These are phyloP conservation scores for Myotis brandtii DNA, from an alignment of 2,113 vertebrate species.

Conservation along the genomic window DNA sequence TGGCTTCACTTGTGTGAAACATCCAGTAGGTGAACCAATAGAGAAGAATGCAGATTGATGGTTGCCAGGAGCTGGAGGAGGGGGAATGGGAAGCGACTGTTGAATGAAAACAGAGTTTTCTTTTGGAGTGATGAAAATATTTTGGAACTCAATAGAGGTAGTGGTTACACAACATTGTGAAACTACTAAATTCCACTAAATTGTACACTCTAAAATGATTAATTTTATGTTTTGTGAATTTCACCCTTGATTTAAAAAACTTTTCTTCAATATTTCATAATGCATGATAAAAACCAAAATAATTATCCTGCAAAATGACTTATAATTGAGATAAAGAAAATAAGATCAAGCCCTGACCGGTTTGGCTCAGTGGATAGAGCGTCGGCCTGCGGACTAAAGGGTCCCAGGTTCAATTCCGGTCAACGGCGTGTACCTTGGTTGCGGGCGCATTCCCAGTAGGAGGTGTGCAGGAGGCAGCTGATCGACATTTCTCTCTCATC, in stretches of 20 bases:
- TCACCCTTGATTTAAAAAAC: not conserved
- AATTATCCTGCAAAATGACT: not conserved
- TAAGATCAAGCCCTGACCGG: too few relatives aligned
- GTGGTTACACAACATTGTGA: too few relatives aligned
- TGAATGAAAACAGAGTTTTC: not conserved
- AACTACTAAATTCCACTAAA: not conserved
- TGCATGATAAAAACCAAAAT: not conserved
- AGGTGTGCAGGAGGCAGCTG: too few relatives aligned
- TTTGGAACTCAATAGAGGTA: not conserved
- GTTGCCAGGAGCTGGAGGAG: too few relatives aligned
- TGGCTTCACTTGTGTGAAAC: not conserved
- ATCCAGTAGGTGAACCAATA: accelerated
- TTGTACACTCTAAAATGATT: not conserved
- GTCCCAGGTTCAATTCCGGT: too few relatives aligned
- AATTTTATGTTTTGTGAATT: not conserved
- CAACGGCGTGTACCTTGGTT: too few relatives aligned
- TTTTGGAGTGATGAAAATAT: not conserved
- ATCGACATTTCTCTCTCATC: too few relatives aligned
- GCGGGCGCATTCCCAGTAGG: too few relatives aligned
- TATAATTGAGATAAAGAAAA: not conserved
- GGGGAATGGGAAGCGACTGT: accelerated
- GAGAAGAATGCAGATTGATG: not conserved
- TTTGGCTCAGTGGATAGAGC: too few relatives aligned
- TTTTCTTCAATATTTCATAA: not conserved
- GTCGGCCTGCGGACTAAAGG: too few relatives aligned